phyloP scores from a whole-genome alignment of 2,797 vertebrate genomes.

The Pygocentrus nattereri region DNA sequence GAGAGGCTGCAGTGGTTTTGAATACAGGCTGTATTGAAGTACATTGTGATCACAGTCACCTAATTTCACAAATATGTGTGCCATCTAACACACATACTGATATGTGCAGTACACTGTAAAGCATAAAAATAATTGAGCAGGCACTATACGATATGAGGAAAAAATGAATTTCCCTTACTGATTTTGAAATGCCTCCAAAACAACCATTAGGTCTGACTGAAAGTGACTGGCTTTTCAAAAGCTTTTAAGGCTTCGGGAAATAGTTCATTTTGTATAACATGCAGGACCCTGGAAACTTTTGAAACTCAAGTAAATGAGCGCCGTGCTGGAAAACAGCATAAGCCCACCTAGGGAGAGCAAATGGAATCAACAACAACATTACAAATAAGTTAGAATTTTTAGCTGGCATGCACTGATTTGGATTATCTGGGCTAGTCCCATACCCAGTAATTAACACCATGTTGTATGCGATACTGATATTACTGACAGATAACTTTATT shows the following conservation, averaged over 20 bases:
- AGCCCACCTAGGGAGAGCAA: background rate
- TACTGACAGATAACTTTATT: too few species aligned
- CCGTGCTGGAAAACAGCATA: background rate
- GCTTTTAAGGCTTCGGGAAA: constrained; percentile 34
- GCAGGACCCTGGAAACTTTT: background rate
- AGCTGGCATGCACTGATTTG: background rate
- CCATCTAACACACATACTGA: background rate
- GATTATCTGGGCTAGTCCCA: background rate
- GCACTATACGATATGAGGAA: background rate
- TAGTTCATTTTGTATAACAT: background rate
- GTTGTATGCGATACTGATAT: too few species aligned
- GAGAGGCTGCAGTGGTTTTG: constrained; percentile 11
- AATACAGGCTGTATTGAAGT: constrained; percentile 26
- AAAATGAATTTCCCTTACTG: constrained; percentile 10
- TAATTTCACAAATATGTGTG: background rate
- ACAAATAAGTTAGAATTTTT: too few species aligned
- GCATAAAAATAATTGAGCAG: background rate
- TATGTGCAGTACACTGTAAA: background rate
- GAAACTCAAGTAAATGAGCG: background rate
- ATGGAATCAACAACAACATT: too few species aligned
- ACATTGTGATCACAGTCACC: background rate
- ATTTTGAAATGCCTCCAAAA: constrained; percentile 44
- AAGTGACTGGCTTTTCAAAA: constrained; percentile 14
- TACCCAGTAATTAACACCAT: background rate
- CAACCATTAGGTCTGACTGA: constrained; percentile 35